Evolutionary conservation across 2,888 invertebrate species (phyloP), one percentile per base, ranked within the genome.

Genomic region (Junonia oenone): DNA sequence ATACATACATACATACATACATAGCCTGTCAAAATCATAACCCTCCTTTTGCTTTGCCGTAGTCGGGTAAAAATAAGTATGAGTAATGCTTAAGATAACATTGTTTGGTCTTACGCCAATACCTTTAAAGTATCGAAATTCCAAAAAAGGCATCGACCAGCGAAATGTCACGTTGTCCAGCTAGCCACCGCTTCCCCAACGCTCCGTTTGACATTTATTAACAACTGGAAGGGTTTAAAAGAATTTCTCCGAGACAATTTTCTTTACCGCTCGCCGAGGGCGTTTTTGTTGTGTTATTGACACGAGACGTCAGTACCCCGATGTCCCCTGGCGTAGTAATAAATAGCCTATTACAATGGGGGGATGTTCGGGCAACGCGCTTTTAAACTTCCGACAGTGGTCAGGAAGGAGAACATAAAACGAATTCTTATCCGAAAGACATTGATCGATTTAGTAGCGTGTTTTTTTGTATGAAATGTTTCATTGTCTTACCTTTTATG

Each of bases 151-250:
- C 8, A 15, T 33, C 15, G 14, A n/a, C n/a, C 1, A 43, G 11
- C 9, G 9, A 35, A 51, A 51, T 45, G 51, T 45, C 43, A 43
- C 29, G 27, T 5, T 11, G 45, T 29, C 29, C 45, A 45, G 37
- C 27, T 27, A 26, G 14, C 45, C 27, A 8, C 33, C 13, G 37
- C 29, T 45, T 45, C 54, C 55, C 55, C 43, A 48, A 48, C 51
- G 53, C 45, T 38, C 57, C 55, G 49, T 33, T 58, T 84, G 86
- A 87, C 86, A 84, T 87, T 89, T 89, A 89, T 86, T 85, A 87
- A 85, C 83, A 78, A 72, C 66, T 68, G 60, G 65, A 81, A 81
- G 85, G 85, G 81, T 83, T 81, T 70, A 65, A 67, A 62, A 76
- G 70, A 76, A 78, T 81, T 86, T 81, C 81, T 73, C 74, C 65